Evolutionary conservation across 2,113 vertebrate genomes (phyloP), one percentile per base, ranked within the genome.

Genomic region (Muscicapa adusta): DNA sequence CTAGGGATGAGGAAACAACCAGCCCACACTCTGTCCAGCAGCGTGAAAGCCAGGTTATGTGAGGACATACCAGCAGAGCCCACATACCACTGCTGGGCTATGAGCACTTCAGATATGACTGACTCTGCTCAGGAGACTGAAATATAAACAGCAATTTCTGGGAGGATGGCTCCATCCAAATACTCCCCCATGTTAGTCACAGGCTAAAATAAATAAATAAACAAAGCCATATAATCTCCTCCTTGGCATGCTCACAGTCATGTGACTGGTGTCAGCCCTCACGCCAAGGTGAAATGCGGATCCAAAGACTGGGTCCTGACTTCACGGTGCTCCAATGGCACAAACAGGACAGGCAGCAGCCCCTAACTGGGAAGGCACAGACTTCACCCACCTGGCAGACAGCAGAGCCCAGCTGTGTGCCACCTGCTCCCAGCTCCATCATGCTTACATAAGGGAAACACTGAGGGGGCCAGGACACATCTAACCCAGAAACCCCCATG

Each of bases 111-210:
- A 43, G 63, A 80, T 70, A 90, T 22, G 25, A 75, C 74, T 88
- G 73, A 31, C 81, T 67, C 60, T 50, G 77, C 87, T 82, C 68
- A 36, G 77, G 67, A 96, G 88, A 87, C 43, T 50, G 67, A 88
- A 95, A 94, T 93, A 96, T 68, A 96, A 96, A 96, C 42, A 62
- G 50, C 18, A 82, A 63, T 83, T 97, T 97, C 96, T 42, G 76
- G 60, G 78, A 84, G 89, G 86, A 94, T 66, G 22, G 87, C 89
- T 94, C 54, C 29, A 29, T 77, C 38, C 85, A 94, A 96, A 91
- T 88, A 85, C 91, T 92, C 89, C 70, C 57, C 61, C 66, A 91
- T 88, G 88, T 95, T 93, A 94, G 89, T 94, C 93, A 94, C 85
- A 86, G 67, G 53, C 81, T 93, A 45, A 93, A 94, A 97, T 86